Conservation (phyloP, 2,113 vertebrate species). For the Ageneiosus marmoratus region DNA sequence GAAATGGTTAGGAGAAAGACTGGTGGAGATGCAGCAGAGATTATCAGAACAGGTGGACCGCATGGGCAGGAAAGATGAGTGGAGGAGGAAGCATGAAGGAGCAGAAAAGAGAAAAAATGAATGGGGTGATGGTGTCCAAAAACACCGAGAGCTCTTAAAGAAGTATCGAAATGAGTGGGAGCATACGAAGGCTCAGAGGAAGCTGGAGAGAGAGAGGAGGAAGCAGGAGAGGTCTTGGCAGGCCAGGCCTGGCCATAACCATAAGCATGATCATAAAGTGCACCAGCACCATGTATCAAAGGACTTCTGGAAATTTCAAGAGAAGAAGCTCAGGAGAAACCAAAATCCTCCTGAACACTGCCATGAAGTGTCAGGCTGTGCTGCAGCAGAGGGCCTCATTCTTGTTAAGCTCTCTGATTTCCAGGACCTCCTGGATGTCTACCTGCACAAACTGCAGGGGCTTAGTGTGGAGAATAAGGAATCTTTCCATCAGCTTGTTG, state of each 20-base stretch:
- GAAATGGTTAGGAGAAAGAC: constrained; percentile 63
- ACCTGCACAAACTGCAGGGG: constrained; percentile 72
- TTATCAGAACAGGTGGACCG: constrained; percentile 69
- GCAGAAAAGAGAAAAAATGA: constrained; percentile 43
- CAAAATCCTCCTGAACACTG: constrained; percentile 75
- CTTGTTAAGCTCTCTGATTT: constrained; percentile 79
- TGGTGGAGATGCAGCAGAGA: constrained; percentile 70
- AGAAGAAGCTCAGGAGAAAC: constrained; percentile 67
- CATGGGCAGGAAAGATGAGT: constrained; percentile 58
- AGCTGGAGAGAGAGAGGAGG: constrained; percentile 63
- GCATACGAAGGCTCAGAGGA: constrained; percentile 65
- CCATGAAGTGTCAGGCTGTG: constrained; percentile 72
- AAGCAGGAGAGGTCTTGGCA: constrained; percentile 73
- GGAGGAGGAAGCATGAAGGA: constrained; percentile 63
- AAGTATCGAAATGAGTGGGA: constrained; percentile 70
- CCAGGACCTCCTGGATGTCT: constrained; percentile 76
- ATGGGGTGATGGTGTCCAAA: constrained; percentile 51
- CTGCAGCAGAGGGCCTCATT: constrained; percentile 78
- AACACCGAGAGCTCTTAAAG: constrained; percentile 67
- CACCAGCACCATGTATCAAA: constrained; percentile 51
- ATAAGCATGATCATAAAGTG: constrained; percentile 39
- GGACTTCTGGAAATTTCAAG: constrained; percentile 68
- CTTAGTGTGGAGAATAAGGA: constrained; percentile 61
- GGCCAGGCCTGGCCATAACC: constrained; percentile 26
- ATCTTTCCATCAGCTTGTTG: constrained; percentile 63